These are phyloP conservation scores for Nylanderia fulva DNA, from an alignment of 1,140 invertebrate species.

Conservation along the genomic window DNA sequence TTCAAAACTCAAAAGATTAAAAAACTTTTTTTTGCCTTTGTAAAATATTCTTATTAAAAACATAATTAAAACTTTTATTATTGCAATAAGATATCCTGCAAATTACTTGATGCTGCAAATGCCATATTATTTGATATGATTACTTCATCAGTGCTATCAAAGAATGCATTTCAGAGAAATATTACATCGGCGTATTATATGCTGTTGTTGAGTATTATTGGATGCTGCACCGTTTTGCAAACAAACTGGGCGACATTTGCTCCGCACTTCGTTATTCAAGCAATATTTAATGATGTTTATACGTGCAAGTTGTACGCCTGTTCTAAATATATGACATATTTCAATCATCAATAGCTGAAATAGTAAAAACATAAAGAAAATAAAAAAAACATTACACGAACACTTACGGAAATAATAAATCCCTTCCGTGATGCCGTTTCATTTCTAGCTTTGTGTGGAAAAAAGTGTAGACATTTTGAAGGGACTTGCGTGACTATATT, in stretches of 20 bases:
- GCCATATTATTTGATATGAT: not conserved
- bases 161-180: constrained; percentile 7
- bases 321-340: not conserved
- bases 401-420: not conserved
- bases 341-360: not conserved
- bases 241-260: constrained; percentile 12
- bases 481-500: not conserved
- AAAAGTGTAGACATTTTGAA: not conserved
- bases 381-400: constrained; percentile 5
- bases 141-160: not conserved
- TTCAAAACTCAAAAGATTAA: not conserved
- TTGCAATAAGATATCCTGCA: not conserved
- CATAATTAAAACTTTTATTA: not conserved
- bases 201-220: not conserved
- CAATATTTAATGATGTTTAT: constrained; percentile 13
- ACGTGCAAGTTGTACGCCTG: not conserved
- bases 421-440: not conserved
- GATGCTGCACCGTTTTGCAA: constrained; percentile 2
- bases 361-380: not conserved
- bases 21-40: not conserved
- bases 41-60: not conserved
- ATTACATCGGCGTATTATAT: not conserved
- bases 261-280: constrained; percentile 7
- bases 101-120: not conserved
- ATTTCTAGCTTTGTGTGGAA: too few relatives aligned